Evolutionary conservation across 2,888 invertebrate genomes (phyloP).

Genomic region (Patella pellucida): DNA sequence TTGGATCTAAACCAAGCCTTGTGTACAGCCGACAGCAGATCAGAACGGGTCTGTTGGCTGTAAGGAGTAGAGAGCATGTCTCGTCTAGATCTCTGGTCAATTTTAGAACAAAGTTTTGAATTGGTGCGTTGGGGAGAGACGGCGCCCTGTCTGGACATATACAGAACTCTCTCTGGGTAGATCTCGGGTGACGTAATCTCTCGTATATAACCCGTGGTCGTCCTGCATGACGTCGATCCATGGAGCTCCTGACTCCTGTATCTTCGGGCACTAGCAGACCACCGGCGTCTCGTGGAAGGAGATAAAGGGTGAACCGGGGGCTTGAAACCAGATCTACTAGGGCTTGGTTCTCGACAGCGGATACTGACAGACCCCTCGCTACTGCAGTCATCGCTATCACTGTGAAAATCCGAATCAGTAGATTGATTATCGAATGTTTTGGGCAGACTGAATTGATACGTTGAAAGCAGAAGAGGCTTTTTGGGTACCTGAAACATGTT

Average conservation of each 20-base stretch:
- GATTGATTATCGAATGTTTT: no score
- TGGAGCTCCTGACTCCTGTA: not conserved
- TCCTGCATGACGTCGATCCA: not conserved
- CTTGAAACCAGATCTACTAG: not conserved
- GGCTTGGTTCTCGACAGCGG: not conserved
- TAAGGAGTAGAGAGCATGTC: not conserved
- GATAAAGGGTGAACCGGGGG: no score
- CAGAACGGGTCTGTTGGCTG: not conserved
- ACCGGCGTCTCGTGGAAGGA: not conserved
- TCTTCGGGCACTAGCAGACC: not conserved
- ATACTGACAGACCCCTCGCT: not conserved
- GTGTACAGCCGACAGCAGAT: not conserved
- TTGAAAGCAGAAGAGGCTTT: no score
- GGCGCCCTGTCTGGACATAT: not conserved
- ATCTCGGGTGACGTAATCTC: not conserved
- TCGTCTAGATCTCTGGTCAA: not conserved
- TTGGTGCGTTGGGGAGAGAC: not conserved
- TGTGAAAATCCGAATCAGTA: no score
- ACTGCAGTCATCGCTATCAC: not conserved
- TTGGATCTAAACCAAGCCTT: constrained; percentile 2
- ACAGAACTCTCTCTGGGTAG: not conserved
- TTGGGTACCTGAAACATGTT: no score
- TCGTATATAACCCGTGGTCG: not conserved
- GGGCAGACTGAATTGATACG: no score
- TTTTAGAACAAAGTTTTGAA: not conserved